These are phyloP conservation scores for Drosophila tropicalis DNA, from an alignment of 1,140 invertebrate species.

Conservation along the genomic window DNA sequence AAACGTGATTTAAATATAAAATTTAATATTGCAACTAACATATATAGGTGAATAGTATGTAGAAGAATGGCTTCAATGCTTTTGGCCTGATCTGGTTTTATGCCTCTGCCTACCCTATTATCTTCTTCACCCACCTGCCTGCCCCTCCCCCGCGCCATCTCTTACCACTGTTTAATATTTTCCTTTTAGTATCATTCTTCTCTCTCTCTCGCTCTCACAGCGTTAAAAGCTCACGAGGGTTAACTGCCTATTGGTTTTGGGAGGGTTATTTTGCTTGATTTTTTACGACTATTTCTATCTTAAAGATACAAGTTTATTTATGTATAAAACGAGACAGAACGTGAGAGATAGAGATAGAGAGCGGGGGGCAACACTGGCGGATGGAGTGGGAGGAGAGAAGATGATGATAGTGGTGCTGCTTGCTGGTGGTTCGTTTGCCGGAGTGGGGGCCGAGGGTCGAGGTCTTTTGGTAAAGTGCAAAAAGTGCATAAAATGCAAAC, in stretches of 20 bases:
- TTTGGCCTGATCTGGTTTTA: slow-evolving; percentile 21
- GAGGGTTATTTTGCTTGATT: slow-evolving; percentile 68
- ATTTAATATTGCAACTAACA: slow-evolving; percentile 72
- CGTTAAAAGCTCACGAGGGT: slow-evolving; percentile 63
- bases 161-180: neutral
- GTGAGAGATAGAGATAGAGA: neutral
- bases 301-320: slow-evolving; percentile 79
- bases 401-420: neutral
- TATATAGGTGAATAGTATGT: slow-evolving; percentile 25
- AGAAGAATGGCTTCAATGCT: slow-evolving; percentile 25
- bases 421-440: no score
- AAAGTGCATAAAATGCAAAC: slow-evolving; percentile 72
- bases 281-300: slow-evolving; percentile 78
- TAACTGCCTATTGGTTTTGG: slow-evolving; percentile 41
- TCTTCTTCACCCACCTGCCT: neutral
- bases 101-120: neutral
- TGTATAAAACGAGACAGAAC: slow-evolving; percentile 42
- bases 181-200: neutral
- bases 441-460: neutral
- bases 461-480: slow-evolving; percentile 63
- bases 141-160: neutral
- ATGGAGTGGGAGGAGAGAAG: neutral
- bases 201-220: slow-evolving; percentile 3
- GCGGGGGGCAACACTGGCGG: neutral
- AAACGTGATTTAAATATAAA: slow-evolving; percentile 78